A percentile compares a stretch with the other conserved stretches of the same genome.
Conservation (phyloP, 2,797 vertebrate species). For the Gobionotothen gibberifrons region DNA sequence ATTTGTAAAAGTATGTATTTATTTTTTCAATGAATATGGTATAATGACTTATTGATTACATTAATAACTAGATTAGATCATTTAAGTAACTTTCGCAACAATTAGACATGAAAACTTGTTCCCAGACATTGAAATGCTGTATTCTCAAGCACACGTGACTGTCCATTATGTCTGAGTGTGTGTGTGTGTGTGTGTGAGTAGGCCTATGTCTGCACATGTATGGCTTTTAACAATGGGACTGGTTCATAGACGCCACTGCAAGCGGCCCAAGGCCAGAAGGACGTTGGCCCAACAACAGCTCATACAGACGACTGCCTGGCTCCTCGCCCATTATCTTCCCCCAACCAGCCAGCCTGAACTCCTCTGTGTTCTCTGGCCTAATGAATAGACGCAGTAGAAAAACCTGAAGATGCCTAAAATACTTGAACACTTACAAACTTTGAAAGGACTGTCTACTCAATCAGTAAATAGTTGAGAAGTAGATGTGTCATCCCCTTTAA, state of each 20-base stretch:
- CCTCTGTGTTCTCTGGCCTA: slow-evolving; percentile 64
- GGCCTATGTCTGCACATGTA: slow-evolving; percentile 56
- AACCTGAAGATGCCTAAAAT: slow-evolving; percentile 58
- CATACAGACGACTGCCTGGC: slow-evolving; percentile 72
- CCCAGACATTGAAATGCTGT: slow-evolving; percentile 28
- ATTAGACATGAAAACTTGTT: slow-evolving; percentile 7
- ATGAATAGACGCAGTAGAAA: slow-evolving; percentile 72
- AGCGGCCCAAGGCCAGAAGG: slow-evolving; percentile 75
- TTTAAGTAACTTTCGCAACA: too few species aligned
- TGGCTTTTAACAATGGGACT: slow-evolving; percentile 75
- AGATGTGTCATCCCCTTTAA: slow-evolving; percentile 3
- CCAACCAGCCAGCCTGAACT: slow-evolving; percentile 46
- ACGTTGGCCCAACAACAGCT: slow-evolving; percentile 77
- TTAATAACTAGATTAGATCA: background rate
- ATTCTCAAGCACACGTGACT: slow-evolving; percentile 50
- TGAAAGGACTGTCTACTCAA: slow-evolving; percentile 39
- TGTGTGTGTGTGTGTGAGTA: slow-evolving; percentile 52
- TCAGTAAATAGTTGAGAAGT: slow-evolving; percentile 36
- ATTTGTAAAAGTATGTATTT: slow-evolving; percentile 7
- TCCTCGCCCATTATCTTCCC: slow-evolving; percentile 69
- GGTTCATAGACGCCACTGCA: slow-evolving; percentile 78
- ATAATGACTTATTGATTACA: background rate
- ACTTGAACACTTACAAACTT: background rate
- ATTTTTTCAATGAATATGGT: background rate
- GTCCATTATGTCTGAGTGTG: slow-evolving; percentile 28